phyloP scores from a whole-genome alignment of 2,797 vertebrate genomes.

The Glyptemys insculpta region DNA sequence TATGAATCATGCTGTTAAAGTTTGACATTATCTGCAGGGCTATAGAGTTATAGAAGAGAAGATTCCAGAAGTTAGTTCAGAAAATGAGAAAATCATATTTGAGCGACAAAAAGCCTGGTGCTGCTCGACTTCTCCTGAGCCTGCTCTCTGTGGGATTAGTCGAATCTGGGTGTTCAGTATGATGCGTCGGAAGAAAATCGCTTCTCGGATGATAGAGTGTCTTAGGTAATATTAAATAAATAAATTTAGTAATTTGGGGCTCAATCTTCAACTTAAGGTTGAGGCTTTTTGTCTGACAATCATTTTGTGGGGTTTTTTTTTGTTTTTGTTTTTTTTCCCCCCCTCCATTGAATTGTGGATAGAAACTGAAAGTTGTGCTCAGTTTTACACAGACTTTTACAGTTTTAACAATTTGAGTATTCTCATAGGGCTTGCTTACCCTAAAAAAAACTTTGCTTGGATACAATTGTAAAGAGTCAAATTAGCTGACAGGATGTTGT shows the following conservation, averaged over 20 bases:
- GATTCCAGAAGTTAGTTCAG: conserved; percentile 86
- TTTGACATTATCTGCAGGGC: conserved; percentile 82
- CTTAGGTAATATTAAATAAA: conserved; percentile 85
- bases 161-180: conserved; percentile 98
- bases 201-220: conserved; percentile 97
- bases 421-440: neutral
- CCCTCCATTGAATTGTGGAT: neutral
- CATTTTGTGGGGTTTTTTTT: neutral
- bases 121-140: conserved; percentile 94
- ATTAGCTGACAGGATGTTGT: accelerated
- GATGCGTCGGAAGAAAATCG: conserved; percentile 95
- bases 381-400: accelerated
- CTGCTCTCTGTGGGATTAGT: conserved; percentile 97
- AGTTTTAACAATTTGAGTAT: accelerated
- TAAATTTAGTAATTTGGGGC: neutral
- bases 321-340: too few species aligned
- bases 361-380: neutral
- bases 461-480: neutral
- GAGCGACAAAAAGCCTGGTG: conserved; percentile 98
- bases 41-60: conserved; percentile 97
- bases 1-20: neutral
- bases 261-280: neutral
- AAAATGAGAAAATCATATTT: conserved; percentile 94
- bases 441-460: neutral
- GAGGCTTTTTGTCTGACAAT: neutral